Conservation (phyloP, 2,113 vertebrate species). For the Oreochromis aureus region DNA sequence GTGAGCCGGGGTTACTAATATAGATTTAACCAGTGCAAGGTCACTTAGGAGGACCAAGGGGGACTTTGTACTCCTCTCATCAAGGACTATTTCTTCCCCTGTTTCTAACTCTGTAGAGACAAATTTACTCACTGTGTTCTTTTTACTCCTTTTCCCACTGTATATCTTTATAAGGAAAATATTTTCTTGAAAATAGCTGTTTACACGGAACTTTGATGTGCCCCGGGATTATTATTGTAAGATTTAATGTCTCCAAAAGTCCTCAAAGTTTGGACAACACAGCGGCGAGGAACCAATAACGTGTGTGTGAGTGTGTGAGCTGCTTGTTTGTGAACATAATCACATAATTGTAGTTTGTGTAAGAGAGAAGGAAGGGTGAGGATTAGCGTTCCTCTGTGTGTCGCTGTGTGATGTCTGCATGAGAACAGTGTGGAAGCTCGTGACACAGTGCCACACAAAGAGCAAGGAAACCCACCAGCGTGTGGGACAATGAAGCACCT, state of each 20-base stretch:
- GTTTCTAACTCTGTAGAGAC: not conserved
- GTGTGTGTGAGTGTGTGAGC: not conserved
- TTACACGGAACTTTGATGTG: constrained; percentile 38
- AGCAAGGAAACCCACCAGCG: constrained; percentile 11
- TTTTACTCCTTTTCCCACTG: constrained; percentile 23
- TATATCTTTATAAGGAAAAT: not conserved
- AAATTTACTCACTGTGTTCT: not conserved
- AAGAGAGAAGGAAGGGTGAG: constrained; percentile 57
- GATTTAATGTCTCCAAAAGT: constrained; percentile 16
- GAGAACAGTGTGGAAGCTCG: constrained; percentile 38
- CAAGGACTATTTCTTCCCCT: not conserved
- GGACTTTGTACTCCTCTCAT: constrained; percentile 6
- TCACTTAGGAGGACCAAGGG: constrained; percentile 8
- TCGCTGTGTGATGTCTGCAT: constrained; percentile 36
- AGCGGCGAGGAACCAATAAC: not conserved
- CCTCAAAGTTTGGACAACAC: constrained; percentile 19
- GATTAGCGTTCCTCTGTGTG: constrained; percentile 40
- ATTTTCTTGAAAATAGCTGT: constrained; percentile 41
- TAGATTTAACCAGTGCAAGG: constrained; percentile 23
- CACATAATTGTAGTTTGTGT: constrained; percentile 57
- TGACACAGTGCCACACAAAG: constrained; percentile 49
- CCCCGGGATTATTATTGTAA: constrained; percentile 41
- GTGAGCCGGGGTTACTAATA: constrained; percentile 33
- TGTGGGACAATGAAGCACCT: constrained; percentile 41
- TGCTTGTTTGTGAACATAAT: constrained; percentile 54